phyloP scores from a whole-genome alignment of 2,113 vertebrate species.

The Thermophis baileyi region DNA sequence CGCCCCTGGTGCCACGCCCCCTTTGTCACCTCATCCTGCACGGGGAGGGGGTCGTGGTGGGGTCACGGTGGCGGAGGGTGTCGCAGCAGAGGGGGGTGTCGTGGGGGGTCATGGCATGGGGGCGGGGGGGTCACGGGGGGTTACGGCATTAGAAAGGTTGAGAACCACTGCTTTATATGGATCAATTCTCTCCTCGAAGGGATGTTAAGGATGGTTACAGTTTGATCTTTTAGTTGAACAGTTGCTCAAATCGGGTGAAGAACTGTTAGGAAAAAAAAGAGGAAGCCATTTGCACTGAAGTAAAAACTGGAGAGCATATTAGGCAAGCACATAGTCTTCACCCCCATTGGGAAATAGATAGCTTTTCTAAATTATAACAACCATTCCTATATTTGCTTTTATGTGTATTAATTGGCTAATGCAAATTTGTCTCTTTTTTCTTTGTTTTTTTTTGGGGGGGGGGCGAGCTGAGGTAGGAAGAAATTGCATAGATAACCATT shows the following conservation, averaged over 20 bases:
- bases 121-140: too few species aligned
- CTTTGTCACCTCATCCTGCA: too few species aligned
- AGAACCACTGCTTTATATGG: too few species aligned
- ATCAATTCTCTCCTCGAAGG: not conserved
- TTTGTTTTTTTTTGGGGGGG: not conserved
- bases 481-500: not conserved
- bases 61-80: too few species aligned
- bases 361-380: not conserved
- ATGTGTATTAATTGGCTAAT: not conserved
- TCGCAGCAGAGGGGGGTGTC: too few species aligned
- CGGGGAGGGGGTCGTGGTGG: too few species aligned
- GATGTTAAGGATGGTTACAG: not conserved
- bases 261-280: not conserved
- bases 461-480: not conserved
- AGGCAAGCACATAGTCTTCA: not conserved
- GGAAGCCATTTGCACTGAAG: not conserved
- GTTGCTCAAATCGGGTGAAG: not conserved
- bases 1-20: too few species aligned
- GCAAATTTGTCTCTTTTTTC: not conserved
- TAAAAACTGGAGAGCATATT: not conserved
- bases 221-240: not conserved
- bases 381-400: not conserved
- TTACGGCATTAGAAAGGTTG: too few species aligned
- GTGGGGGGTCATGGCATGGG: too few species aligned
- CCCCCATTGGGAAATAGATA: not conserved